Base-by-base conservation (phyloP, 2,113 vertebrate species). In the Forbesichthys papilliferus region DNA sequence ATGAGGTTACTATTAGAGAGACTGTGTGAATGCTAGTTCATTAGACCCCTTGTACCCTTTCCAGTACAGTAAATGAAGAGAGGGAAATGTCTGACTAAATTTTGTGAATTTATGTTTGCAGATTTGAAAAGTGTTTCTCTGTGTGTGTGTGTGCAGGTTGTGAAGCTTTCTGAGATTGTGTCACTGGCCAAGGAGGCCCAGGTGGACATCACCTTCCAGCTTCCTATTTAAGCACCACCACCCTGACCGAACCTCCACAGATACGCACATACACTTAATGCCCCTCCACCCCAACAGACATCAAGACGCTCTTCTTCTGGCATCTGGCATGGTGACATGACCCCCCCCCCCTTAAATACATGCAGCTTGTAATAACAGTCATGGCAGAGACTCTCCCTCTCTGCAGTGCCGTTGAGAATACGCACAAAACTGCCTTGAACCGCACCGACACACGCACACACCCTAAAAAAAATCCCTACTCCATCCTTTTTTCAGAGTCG, bases 151-250 rank as follows among this genome's bases (percentile, higher is more conserved):
- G 3, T 89, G 2, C 87, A 98, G 97, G 96, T 99, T 84, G 96
- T 99, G 61, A 98, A 97, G 80, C 96, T 98, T 68, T 99, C 97
- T 80, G 96, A 98, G 92, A 98, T 99, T 54, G 95, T 99, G 59
- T 96, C 62, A 0, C 86, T 99, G 91, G 97, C 97, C 42, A 98
- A 98, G 71, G 93, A 96, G 86, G 97, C 96, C 79, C 96, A 98
- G 33, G 95, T 99, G 84, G 96, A 98, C 86, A 97, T 99, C 85
- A 96, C 97, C 88, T 99, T 99, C 90, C 96, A 98, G 88, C 90
- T 99, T 90, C 97, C 97, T 63, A 96, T 98, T 89, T 98, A 93
- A 95, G 33, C 57, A 49, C 48, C 48, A 12, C 3, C 0, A 66
- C 13, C 33, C 51, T 18, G 36, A 4, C 34, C 8, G 18, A 12